A percentile compares a stretch with the other conserved stretches of the same genome.
These are phyloP conservation scores for Thymelicus acteon DNA, from an alignment of 2,888 invertebrate genomes.

Conservation along the genomic window DNA sequence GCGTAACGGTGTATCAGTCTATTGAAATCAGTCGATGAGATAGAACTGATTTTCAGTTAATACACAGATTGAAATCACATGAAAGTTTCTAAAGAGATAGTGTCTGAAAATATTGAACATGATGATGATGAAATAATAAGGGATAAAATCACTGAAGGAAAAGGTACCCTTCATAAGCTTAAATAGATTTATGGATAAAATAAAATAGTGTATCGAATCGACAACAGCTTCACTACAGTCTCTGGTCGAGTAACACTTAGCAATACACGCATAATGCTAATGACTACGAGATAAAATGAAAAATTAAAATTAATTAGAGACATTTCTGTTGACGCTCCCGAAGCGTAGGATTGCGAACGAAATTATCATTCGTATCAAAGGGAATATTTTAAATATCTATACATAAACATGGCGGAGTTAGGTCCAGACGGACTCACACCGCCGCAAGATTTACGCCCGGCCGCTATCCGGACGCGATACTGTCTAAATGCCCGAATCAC, in stretches of 20 bases:
- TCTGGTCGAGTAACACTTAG: background rate
- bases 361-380: slow-evolving; percentile 84
- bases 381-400: slow-evolving; percentile 83
- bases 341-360: slow-evolving; percentile 64
- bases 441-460: slow-evolving; percentile 77
- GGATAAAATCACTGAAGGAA: too few species aligned
- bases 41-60: too few species aligned
- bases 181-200: background rate
- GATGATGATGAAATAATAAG: too few species aligned
- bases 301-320: slow-evolving; percentile 35
- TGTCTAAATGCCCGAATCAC: slow-evolving; percentile 72
- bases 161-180: too few species aligned
- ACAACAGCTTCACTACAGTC: background rate
- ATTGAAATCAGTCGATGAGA: too few species aligned
- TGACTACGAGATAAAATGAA: background rate
- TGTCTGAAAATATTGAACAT: too few species aligned
- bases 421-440: slow-evolving; percentile 74
- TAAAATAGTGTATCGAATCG: background rate
- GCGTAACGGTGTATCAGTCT: background rate
- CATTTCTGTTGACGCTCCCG: slow-evolving; percentile 67
- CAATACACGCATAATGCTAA: background rate
- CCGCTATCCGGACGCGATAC: slow-evolving; percentile 55
- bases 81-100: too few species aligned
- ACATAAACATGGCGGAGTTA: slow-evolving; percentile 68
- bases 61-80: background rate